Base-by-base conservation (phyloP, 2,888 invertebrate species). In the Therioaphis trifolii region DNA sequence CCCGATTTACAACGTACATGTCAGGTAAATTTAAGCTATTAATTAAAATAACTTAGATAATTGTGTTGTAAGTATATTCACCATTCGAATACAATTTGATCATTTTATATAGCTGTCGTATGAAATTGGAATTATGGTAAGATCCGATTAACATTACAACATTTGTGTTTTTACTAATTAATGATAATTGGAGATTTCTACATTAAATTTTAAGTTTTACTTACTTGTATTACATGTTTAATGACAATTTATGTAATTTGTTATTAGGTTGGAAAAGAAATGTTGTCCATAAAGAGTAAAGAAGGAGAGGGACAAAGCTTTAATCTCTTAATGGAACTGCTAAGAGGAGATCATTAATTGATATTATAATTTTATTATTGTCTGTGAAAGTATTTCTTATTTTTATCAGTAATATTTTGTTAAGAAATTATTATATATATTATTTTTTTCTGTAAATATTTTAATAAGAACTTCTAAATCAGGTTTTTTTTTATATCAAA, bases 1-100 rank as follows among this genome's bases (percentile, higher is more conserved):
- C 97, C 98, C 18, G 98, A 98, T 89, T 91, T 98, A 87, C 96
- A 98, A 89, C 92, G 97, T 88, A 96, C 97, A 87, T 97, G 97
- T 89, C 96, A 96, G 91, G 94, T 95, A 88, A 88, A 87, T 84
- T 35, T 75, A n/a, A 63, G 24, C 9, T 61, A 58, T 35, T 24
- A 14, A 24, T 43, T 61, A 5, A 43, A 27, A 21, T 58, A 63
- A 14, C 1, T 52, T 15, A 1, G 35, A 29, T 46, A 18, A 29
- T 63, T 43, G 1, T 63, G 11, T 63, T 29, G 52, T 49, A 71
- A 15, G 69, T 69, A 24, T 46, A 46, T 35, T 21, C n/a, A 77
- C 49, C 43, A 49, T 61, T 71, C 46, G 27, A 79, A 58, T 72
- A 55, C 27, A 52, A 29, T 24, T 61, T 27, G 40, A 74, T 71